A percentile compares a stretch with the other conserved stretches of the same genome.
Evolutionary conservation across 2,113 vertebrate genomes (phyloP).

Genomic region (Halcyon malimbica): DNA sequence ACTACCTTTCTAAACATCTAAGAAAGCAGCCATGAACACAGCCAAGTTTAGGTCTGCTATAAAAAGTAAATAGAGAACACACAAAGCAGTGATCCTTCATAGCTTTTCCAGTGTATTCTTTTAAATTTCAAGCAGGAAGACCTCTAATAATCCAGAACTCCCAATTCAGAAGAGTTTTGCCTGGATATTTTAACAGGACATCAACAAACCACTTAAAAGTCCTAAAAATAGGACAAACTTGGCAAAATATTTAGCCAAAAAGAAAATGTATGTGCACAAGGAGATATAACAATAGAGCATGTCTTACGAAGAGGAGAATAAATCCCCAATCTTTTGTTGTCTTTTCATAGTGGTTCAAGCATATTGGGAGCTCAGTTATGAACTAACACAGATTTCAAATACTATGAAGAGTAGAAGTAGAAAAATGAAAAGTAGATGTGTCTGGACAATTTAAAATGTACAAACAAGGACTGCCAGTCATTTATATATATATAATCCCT

Average conservation of each 20-base stretch:
- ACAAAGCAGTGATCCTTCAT: background rate
- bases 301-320: background rate
- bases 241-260: background rate
- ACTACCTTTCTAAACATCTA: constrained; percentile 19
- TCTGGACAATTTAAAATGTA: background rate
- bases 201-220: background rate
- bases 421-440: background rate
- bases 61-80: constrained; percentile 11
- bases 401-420: background rate
- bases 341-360: background rate
- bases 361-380: background rate
- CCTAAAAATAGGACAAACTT: background rate
- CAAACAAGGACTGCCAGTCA: background rate
- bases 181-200: background rate
- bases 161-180: background rate
- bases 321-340: background rate
- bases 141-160: background rate
- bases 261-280: background rate
- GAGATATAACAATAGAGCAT: background rate
- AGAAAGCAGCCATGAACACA: background rate
- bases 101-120: background rate
- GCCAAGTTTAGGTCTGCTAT: background rate
- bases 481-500: background rate
- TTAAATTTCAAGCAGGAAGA: background rate
- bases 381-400: background rate